phyloP scores from a whole-genome alignment of 2,113 vertebrate species.

The Phaethornis superciliosus region DNA sequence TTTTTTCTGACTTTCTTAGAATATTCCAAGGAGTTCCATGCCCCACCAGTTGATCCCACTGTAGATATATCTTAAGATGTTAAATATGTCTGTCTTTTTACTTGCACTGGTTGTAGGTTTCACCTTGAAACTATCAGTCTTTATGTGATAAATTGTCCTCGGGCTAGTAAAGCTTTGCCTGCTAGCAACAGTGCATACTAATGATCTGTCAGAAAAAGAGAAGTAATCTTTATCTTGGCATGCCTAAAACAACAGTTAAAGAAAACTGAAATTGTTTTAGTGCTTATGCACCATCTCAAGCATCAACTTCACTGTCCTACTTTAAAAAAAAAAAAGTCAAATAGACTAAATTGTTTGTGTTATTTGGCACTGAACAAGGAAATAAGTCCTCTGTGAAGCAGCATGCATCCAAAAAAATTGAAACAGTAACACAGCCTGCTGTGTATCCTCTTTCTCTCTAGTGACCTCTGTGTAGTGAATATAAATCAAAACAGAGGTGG shows the following conservation, averaged over 20 bases:
- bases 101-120: constrained; percentile 7
- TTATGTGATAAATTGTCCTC: constrained; percentile 11
- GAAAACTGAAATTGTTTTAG: neutral
- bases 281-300: neutral
- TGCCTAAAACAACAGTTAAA: constrained; percentile 1
- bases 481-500: neutral
- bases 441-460: neutral
- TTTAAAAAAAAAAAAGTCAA: neutral
- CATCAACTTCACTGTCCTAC: neutral
- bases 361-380: neutral
- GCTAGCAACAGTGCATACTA: neutral
- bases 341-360: neutral
- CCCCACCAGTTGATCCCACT: neutral
- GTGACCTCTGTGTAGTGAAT: neutral
- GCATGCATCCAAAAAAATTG: neutral
- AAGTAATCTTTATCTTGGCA: neutral
- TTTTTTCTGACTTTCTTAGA: neutral
- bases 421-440: neutral
- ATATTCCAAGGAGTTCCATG: neutral
- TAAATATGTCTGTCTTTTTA: neutral
- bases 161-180: constrained; percentile 23
- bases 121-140: constrained; percentile 34
- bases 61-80: neutral
- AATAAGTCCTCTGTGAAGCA: neutral
- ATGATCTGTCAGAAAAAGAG: neutral